Base-by-base conservation (phyloP, 2,797 vertebrate species). In the Podarcis lilfordi region DNA sequence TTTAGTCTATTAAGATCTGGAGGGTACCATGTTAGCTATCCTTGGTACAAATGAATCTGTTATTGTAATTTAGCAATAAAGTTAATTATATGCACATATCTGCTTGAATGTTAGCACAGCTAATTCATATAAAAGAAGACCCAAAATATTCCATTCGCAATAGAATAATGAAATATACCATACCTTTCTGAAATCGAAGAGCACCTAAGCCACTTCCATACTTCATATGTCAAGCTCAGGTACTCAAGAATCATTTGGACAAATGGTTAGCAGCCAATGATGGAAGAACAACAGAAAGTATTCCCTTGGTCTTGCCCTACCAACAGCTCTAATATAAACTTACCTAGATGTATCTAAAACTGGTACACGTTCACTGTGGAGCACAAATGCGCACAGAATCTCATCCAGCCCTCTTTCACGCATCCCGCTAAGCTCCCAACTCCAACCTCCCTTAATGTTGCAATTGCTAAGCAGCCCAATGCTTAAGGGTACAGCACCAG, bases 321-420 rank as follows among this genome's bases (percentile, higher is more conserved):
- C 71, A 86, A 77, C 88, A 89, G 25, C 19, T 81, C 8, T 40
- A 87, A 0, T 27, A 17, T 82, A 83, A 93, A 92, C 76, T 83
- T 91, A 91, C 88, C 82, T 74, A 64, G 66, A 69, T 69, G 66
- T 8, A 69, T 69, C 66, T 69, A 29, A 50, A 29, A 17, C 11
- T 43, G 64, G 4, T 3, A 43, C 40, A 23, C 23, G 15, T n/a
- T 83, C 35, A 64, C 8, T 50, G 8, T 71, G 66, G 27, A 3
- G 35, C 59, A 25, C n/a, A 80, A 2, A 61, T 68, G 13, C 45
- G 23, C 61, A 79, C 25, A 4, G 29, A 82, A 82, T 77, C 43
- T 45, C 17, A 61, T 5, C 13, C 8, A 71, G 5, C 69, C 69
- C 69, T 71, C 29, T 71, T 71, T 32, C 50, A 55, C 1, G 3